Conservation (phyloP, 2,113 vertebrate species). For the Protobothrops mucrosquamatus region DNA sequence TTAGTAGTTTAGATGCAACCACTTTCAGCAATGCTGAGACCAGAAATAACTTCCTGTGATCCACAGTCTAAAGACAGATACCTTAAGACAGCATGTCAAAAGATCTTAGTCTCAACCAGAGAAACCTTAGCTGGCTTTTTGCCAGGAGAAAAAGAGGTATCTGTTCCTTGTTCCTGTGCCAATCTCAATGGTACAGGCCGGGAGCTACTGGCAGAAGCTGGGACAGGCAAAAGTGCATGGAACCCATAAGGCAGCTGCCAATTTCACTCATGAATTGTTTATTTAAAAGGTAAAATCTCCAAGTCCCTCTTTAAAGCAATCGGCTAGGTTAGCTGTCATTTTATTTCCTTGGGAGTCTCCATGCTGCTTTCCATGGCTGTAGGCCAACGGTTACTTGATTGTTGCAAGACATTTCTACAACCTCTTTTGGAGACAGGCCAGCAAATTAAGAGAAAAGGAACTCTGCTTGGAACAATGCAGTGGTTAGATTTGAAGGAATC, state of each 20-base stretch:
- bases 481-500: background rate
- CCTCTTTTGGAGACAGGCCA: background rate
- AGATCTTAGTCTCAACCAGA: background rate
- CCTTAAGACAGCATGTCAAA: background rate
- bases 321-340: constrained; percentile 34
- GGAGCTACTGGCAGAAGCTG: constrained; percentile 1
- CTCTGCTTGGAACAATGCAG: background rate
- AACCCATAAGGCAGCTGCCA: constrained; percentile 42
- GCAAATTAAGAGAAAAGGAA: background rate
- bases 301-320: background rate
- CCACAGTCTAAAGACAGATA: constrained; percentile 18
- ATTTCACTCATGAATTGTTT: constrained; percentile 46
- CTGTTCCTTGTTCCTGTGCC: background rate
- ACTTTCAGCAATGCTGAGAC: too few species aligned
- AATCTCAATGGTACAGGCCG: background rate
- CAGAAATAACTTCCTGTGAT: background rate
- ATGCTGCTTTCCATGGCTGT: constrained; percentile 7
- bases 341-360: constrained; percentile 18
- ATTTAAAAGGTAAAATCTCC: constrained; percentile 56
- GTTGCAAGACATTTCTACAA: background rate
- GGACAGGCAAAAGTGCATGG: background rate
- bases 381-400: background rate
- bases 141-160: background rate
- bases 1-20: background rate
- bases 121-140: constrained; percentile 20